These are phyloP conservation scores for Threskiornis aethiopicus DNA, from an alignment of 2,797 vertebrate genomes.

Conservation along the genomic window DNA sequence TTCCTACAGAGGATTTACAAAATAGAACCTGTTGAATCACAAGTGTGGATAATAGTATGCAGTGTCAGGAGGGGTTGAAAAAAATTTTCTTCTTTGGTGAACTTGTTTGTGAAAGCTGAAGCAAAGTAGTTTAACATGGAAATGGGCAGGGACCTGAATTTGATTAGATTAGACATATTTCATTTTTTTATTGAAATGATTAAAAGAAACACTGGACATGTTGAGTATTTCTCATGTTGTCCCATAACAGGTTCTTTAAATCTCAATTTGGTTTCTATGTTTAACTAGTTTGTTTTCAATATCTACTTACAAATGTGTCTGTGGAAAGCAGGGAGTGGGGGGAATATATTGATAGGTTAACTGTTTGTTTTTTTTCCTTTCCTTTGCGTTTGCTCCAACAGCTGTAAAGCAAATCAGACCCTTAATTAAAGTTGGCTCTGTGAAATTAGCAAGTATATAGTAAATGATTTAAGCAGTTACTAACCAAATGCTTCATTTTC, in stretches of 20 bases:
- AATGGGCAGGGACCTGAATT: background rate
- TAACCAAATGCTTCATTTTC: conserved; percentile 82
- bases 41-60: background rate
- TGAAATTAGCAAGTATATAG: background rate
- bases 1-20: background rate
- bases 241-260: background rate
- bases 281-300: background rate
- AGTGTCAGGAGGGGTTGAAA: background rate
- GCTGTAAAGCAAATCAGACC: conserved; percentile 15
- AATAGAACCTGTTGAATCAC: background rate
- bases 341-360: background rate
- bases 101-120: background rate
- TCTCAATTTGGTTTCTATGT: background rate
- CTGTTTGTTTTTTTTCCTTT: background rate
- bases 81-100: background rate
- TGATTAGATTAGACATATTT: background rate
- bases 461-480: conserved; percentile 60
- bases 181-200: background rate
- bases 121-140: background rate
- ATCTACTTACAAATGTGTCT: background rate
- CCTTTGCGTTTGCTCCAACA: background rate
- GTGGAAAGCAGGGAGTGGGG: background rate
- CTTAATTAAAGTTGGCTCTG: conserved; percentile 2
- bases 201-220: background rate
- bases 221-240: background rate